Conservation (phyloP, 1,140 invertebrate species). For the Conus ventricosus region DNA sequence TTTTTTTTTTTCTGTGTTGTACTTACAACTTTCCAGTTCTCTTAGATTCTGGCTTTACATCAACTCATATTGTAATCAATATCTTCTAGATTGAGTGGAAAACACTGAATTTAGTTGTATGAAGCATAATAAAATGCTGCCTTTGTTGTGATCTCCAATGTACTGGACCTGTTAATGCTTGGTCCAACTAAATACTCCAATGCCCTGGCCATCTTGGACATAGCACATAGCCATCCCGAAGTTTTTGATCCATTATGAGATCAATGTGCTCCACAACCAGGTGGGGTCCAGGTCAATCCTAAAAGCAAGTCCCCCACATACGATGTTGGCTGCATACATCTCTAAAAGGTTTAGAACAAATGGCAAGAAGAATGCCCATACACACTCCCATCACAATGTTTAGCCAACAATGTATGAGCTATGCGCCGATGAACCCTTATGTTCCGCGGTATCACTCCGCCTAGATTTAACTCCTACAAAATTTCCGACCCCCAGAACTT, state of each 20-base stretch:
- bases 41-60: too few relatives aligned
- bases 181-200: constrained; percentile 64
- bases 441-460: constrained; percentile 62
- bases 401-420: constrained; percentile 55
- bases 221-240: constrained; percentile 65
- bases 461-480: constrained; percentile 60
- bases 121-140: too few relatives aligned
- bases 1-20: too few relatives aligned
- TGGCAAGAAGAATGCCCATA: constrained; percentile 45
- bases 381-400: constrained; percentile 55
- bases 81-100: too few relatives aligned
- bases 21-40: too few relatives aligned
- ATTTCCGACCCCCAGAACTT: constrained; percentile 51
- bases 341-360: constrained; percentile 39
- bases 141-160: neutral
- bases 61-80: too few relatives aligned
- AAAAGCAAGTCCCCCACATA: constrained; percentile 58
- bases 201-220: constrained; percentile 67
- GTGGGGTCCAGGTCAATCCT: constrained; percentile 63
- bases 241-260: constrained; percentile 57
- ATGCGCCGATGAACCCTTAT: constrained; percentile 51
- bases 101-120: too few relatives aligned
- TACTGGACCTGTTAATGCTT: constrained; percentile 65
- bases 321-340: constrained; percentile 36
- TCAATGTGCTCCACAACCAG: constrained; percentile 63